Base-by-base conservation (phyloP, 2,888 invertebrate genomes). In the Lycophotia porphyrea region DNA sequence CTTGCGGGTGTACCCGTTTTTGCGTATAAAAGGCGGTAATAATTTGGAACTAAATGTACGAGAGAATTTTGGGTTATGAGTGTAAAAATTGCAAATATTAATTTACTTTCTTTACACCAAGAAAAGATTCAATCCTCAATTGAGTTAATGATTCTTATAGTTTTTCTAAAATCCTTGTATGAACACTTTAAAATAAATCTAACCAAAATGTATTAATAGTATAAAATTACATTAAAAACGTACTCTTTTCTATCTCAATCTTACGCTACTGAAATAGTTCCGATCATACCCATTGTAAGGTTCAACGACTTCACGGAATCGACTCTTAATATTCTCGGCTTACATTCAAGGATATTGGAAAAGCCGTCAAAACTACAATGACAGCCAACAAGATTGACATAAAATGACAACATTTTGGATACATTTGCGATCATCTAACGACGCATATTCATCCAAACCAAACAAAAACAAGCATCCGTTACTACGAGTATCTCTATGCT, bases 1-100 rank as follows among this genome's bases (percentile, higher is more conserved):
- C 87, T 88, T 74, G 78, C 83, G 84, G 82, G 78, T 84, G 87
- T 80, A 73, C 74, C 84, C 77, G 76, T 68, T 85, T 81, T 87
- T 82, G 84, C 86, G 84, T 89, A 88, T 88, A 85, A 86, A 88
- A 88, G 78, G 84, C 84, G 75, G 73, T 76, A 76, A 75, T 74
- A 31, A 77, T 78, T 78, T 79, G 60, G 66, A 79, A 67, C 47
- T 5, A 47, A 39, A 36, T 66, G 21, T 42, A 61, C 7, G n/a
- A 24, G 15, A n/a, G 1, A 31, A 15, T 67, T 58, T 24, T 3
- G 7, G 5, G 11, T 27, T 27, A 58, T 27, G 24, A 73, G 7
- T 18, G 1, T 8, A 21, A n/a, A 49, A 13, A 52, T 13, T 24
- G 31, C 15, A 4, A 11, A 31, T 34, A 9, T 9, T 31, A 11